Percentiles rank a stretch among this genome's conserved stretches.
These are phyloP conservation scores for Lutjanus campechanus DNA, from an alignment of 2,797 vertebrate species.

Conservation along the genomic window DNA sequence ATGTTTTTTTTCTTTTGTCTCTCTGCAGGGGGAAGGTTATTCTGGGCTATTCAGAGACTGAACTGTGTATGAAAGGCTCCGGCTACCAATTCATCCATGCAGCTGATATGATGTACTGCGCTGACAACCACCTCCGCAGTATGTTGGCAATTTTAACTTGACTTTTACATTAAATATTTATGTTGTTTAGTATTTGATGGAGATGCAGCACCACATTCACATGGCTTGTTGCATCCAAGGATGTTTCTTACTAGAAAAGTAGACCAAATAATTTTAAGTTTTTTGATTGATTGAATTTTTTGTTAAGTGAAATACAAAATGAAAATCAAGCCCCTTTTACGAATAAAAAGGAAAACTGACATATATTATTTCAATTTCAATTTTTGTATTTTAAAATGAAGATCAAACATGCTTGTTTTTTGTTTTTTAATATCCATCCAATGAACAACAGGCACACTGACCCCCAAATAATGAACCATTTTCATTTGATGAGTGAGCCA, in stretches of 20 bases:
- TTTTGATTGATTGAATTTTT: too few species aligned
- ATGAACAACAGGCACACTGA: too few species aligned
- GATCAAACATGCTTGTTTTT: too few species aligned
- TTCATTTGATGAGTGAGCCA: too few species aligned
- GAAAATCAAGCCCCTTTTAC: too few species aligned
- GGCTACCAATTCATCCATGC: slow-evolving; percentile 90
- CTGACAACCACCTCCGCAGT: slow-evolving; percentile 87
- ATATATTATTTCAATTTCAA: too few species aligned
- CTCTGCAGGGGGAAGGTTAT: slow-evolving; percentile 82
- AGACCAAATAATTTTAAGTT: too few species aligned
- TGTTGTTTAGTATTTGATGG: not conserved
- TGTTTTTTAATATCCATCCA: too few species aligned
- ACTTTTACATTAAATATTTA: not conserved
- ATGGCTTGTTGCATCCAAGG: not conserved
- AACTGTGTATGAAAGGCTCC: slow-evolving; percentile 86
- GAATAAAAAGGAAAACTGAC: too few species aligned
- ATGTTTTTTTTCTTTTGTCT: not conserved
- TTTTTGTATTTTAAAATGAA: too few species aligned
- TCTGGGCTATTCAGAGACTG: slow-evolving; percentile 86
- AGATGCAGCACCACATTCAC: not conserved
- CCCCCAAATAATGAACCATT: too few species aligned
- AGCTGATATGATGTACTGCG: slow-evolving; percentile 89
- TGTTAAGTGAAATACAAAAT: too few species aligned
- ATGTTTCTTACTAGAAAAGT: not conserved
- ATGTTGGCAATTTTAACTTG: slow-evolving; percentile 37